Percentiles rank a stretch among this genome's conserved stretches.
phyloP scores from a whole-genome alignment of 23 tunicate species.

The Trididemnum clinides region DNA sequence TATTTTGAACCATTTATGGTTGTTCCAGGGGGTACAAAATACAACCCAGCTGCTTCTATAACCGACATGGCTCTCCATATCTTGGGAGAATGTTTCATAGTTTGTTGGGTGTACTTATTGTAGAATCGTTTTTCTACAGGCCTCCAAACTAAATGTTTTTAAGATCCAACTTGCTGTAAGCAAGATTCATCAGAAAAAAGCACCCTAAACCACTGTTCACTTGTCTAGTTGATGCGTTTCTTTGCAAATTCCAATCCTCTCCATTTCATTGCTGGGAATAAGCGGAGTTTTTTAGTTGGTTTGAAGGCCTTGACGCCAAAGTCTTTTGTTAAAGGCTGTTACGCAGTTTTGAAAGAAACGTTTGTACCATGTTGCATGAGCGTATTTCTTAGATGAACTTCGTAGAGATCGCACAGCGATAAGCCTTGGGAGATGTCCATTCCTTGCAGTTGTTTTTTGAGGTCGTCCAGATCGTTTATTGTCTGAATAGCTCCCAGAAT shows the following conservation, averaged over 20 bases:
- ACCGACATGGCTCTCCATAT: slow-evolving; percentile 6
- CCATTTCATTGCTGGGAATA: slow-evolving; percentile 9
- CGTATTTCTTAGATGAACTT: slow-evolving; percentile 21
- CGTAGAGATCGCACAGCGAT: slow-evolving; percentile 7
- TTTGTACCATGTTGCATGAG: background rate
- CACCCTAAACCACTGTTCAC: slow-evolving; percentile 1
- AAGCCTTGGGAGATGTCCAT: background rate
- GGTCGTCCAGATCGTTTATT: slow-evolving; percentile 20
- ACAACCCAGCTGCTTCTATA: background rate
- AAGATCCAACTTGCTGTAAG: slow-evolving; percentile 20
- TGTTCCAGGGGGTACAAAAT: slow-evolving; percentile 22
- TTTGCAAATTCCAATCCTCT: slow-evolving; percentile 2
- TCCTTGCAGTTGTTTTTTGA: slow-evolving; percentile 23
- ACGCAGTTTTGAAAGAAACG: slow-evolving; percentile 10
- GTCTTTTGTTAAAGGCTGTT: slow-evolving; percentile 18
- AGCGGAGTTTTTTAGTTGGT: slow-evolving; percentile 19
- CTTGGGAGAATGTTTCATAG: background rate
- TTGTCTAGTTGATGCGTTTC: slow-evolving; percentile 9
- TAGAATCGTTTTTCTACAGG: background rate
- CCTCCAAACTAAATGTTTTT: slow-evolving; percentile 4
- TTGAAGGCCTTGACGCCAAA: slow-evolving; percentile 20
- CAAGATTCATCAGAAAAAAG: slow-evolving; percentile 32
- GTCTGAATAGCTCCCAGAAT: background rate
- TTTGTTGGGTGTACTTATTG: slow-evolving; percentile 29
- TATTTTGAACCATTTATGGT: slow-evolving; percentile 25